These are phyloP conservation scores for Lysandra coridon DNA, from an alignment of 2,888 invertebrate species.

Conservation along the genomic window DNA sequence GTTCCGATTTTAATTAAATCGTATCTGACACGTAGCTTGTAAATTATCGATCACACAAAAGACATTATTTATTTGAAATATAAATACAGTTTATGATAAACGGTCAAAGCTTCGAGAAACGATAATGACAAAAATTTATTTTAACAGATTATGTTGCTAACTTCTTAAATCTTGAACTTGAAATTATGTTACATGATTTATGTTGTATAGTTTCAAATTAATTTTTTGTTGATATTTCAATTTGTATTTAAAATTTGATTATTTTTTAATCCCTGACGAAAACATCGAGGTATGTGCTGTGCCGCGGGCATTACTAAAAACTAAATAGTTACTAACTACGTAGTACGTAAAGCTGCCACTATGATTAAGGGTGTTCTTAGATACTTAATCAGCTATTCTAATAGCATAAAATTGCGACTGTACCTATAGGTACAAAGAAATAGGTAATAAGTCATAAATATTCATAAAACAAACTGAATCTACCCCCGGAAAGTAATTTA, in stretches of 20 bases:
- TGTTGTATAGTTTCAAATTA: not conserved
- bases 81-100: slow-evolving; percentile 6
- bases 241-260: not conserved
- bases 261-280: not conserved
- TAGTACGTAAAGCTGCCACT: too few species aligned
- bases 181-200: slow-evolving; percentile 1
- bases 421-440: not conserved
- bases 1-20: not conserved
- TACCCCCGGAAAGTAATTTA: not conserved
- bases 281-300: not conserved
- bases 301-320: too few species aligned
- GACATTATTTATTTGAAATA: slow-evolving; percentile 1
- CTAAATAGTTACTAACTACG: too few species aligned
- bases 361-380: too few species aligned
- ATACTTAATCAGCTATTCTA: too few species aligned
- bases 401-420: too few species aligned
- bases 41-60: not conserved
- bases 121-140: not conserved
- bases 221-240: not conserved
- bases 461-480: not conserved
- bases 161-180: not conserved
- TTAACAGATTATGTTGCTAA: not conserved
- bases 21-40: not conserved
- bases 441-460: not conserved
- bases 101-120: slow-evolving; percentile 6